Conservation (phyloP, 2,113 vertebrate genomes). For the Dasyprocta punctata region DNA sequence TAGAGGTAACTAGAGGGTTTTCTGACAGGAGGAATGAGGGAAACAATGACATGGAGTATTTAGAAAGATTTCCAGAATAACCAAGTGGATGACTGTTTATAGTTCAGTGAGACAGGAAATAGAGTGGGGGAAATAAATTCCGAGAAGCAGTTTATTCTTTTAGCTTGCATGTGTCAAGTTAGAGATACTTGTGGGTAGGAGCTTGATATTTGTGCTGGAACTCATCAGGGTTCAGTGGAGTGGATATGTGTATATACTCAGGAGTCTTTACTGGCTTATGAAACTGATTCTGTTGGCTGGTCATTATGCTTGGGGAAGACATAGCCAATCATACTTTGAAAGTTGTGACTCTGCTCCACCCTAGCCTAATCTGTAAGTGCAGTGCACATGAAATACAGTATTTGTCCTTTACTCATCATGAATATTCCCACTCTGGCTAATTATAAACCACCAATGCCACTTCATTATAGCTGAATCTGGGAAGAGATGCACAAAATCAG, state of each 20-base stretch:
- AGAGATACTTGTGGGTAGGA: background rate
- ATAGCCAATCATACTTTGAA: background rate
- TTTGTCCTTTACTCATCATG: background rate
- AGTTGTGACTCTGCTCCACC: background rate
- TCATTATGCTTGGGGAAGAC: background rate
- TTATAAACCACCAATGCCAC: background rate
- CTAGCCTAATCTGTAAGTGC: background rate
- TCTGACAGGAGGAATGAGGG: background rate
- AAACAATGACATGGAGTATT: background rate
- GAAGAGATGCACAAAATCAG: background rate
- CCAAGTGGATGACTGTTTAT: background rate
- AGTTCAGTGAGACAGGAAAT: background rate
- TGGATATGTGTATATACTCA: background rate
- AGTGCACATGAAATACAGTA: too few relatives aligned
- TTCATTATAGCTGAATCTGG: background rate
- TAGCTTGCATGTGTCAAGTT: background rate
- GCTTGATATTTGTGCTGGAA: background rate
- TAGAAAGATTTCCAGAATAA: conserved; percentile 3
- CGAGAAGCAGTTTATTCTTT: background rate
- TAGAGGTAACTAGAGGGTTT: background rate
- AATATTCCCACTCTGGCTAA: background rate
- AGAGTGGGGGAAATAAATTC: background rate
- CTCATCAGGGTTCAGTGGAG: background rate
- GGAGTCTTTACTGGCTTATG: background rate
- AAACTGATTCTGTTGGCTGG: background rate